phyloP scores from a whole-genome alignment of 2,888 invertebrate species.

The Julus scandinavius region DNA sequence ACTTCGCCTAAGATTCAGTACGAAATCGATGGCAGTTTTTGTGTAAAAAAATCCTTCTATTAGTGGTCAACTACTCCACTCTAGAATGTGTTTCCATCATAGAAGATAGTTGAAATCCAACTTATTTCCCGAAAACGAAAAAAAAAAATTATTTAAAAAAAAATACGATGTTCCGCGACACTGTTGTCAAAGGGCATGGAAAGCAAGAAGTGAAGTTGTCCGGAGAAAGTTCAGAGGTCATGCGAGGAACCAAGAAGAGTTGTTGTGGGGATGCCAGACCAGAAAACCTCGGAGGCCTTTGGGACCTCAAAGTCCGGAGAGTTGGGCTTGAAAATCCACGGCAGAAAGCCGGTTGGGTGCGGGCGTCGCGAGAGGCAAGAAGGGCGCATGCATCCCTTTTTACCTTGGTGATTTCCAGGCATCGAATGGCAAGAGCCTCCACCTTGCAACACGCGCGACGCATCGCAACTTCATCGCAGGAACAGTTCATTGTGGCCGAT shows the following conservation, averaged over 20 bases:
- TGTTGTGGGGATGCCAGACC: not conserved
- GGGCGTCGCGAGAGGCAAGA: not conserved
- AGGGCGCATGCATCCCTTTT: constrained; percentile 3
- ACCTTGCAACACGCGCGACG: not conserved
- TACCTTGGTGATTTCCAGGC: constrained; percentile 11
- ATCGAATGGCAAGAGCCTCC: constrained; percentile 18
- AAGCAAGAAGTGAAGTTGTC: not conserved
- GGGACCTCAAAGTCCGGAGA: not conserved
- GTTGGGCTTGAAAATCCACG: not conserved
- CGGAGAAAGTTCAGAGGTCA: not conserved
- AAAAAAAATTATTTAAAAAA: too few species aligned
- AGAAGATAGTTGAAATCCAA: too few species aligned
- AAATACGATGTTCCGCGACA: too few species aligned
- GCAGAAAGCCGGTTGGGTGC: constrained; percentile 11
- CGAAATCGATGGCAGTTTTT: too few species aligned
- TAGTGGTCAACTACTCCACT: too few species aligned
- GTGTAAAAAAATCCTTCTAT: too few species aligned
- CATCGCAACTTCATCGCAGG: not conserved
- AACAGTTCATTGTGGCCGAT: constrained; percentile 2
- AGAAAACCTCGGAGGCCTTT: too few species aligned
- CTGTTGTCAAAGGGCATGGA: not conserved
- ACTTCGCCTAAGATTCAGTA: too few species aligned
- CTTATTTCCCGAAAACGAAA: too few species aligned
- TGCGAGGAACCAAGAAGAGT: not conserved
- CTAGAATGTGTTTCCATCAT: too few species aligned